Evolutionary conservation across 2,888 invertebrate genomes (phyloP), one percentile per base, ranked within the genome.

Genomic region (Lydus trimaculatus): DNA sequence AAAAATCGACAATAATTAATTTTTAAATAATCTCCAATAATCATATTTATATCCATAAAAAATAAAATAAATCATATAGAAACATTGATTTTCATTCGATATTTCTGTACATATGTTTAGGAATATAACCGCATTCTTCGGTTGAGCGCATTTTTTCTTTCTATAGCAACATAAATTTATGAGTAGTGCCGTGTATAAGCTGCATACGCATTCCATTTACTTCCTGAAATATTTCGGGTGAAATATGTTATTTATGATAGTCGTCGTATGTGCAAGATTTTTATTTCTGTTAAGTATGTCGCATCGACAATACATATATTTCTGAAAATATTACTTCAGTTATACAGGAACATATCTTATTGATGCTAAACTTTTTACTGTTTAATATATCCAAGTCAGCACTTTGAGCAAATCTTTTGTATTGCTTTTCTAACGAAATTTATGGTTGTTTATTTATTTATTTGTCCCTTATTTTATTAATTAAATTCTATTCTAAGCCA

Each of bases 161-260:
- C 56, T 23, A n/a, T 56, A 6, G 28, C 13, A 25, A 25, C n/a
- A 78, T 78, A 79, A 79, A 81, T 82, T 82, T 82, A 82, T 79
- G 79, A 75, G 74, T 75, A 69, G 72, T 73, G 71, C 75, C 69
- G 76, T 76, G 76, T 74, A n/a, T n/a, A 79, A 75, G 77, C 73
- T 77, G 77, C 76, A 76, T 76, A 78, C 78, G 78, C 78, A 78
- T 78, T 78, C 79, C 76, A 73, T 78, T 77, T 79, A 69, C 78
- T 77, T 75, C 75, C 76, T 74, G 75, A 78, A 78, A 79, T 77
- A 73, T 66, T 74, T 73, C 69, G 68, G 75, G 72, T 75, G 78
- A 78, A 79, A 79, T 79, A 78, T 74, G 79, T 80, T 81, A 81
- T 81, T 81, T 81, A 81, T 79, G 80, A 75, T 66, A 73, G 74